Evolutionary conservation across 2,888 invertebrate species (phyloP).

Genomic region (Mongoloraphidia duomilia): DNA sequence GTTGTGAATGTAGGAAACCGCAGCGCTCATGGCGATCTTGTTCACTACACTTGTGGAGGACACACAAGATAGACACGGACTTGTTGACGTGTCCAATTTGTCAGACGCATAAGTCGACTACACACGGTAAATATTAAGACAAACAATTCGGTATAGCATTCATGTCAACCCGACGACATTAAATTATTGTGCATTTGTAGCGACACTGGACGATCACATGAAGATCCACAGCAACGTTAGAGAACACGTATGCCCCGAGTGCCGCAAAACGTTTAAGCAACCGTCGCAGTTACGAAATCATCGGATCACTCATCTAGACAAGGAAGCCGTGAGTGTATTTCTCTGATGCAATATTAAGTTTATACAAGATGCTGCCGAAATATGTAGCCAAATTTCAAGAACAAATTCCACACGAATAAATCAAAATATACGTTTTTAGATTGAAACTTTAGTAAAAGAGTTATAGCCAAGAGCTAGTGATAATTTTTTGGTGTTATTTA

Average conservation of each 20-base stretch:
- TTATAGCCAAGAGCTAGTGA: no score
- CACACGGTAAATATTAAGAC: slow-evolving; percentile 25
- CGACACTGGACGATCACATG: slow-evolving; percentile 46
- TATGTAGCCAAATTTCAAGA: no score
- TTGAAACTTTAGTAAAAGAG: no score
- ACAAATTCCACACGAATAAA: no score
- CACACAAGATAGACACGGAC: slow-evolving; percentile 45
- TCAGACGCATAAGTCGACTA: slow-evolving; percentile 36
- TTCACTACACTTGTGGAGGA: slow-evolving; percentile 53
- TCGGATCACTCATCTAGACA: slow-evolving; percentile 34
- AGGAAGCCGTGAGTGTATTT: slow-evolving; percentile 17
- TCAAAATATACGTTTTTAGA: no score
- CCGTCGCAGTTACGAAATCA: slow-evolving; percentile 46
- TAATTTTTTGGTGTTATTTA: no score
- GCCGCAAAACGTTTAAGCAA: slow-evolving; percentile 47
- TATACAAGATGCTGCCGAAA: no score
- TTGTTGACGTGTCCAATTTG: slow-evolving; percentile 43
- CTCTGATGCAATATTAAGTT: no score
- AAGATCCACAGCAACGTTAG: slow-evolving; percentile 40
- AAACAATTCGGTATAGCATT: not conserved
- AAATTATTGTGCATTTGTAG: slow-evolving; percentile 21
- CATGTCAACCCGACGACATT: not conserved
- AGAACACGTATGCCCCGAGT: slow-evolving; percentile 35
- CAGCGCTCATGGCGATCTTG: slow-evolving; percentile 48
- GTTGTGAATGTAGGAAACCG: slow-evolving; percentile 35